Conservation (phyloP, 2,797 vertebrate species). For the Ispidina picta region DNA sequence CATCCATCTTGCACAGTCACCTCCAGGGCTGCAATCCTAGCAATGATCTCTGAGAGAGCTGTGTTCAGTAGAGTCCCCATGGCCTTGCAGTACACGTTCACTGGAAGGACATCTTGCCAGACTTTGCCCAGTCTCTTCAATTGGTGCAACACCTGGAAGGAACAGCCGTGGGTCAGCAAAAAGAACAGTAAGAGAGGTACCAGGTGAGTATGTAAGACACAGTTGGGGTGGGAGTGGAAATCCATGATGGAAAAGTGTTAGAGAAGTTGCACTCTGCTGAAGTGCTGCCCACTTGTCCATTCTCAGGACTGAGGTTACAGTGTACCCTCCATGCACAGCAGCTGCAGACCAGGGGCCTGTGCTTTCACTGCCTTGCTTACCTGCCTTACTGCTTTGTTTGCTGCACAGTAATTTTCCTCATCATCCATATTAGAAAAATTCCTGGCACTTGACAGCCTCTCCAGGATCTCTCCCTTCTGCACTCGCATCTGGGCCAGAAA, state of each 20-base stretch:
- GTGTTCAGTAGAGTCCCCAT: too few relatives aligned
- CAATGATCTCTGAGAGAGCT: too few relatives aligned
- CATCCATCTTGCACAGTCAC: too few relatives aligned
- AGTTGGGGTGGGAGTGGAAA: not conserved
- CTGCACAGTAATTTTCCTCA: constrained; percentile 88
- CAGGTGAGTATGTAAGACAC: not conserved
- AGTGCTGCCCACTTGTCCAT: not conserved
- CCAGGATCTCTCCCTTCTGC: constrained; percentile 92
- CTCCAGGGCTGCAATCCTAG: too few relatives aligned
- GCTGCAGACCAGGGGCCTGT: not conserved
- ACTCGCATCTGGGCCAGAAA: constrained; percentile 92
- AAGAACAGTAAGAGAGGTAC: not conserved
- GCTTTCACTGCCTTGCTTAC: constrained; percentile 63
- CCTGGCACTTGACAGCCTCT: constrained; percentile 92
- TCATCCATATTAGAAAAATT: constrained; percentile 94
- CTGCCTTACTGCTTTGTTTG: constrained; percentile 93
- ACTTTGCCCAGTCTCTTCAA: too few relatives aligned
- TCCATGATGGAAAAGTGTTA: accelerated
- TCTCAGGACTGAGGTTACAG: not conserved
- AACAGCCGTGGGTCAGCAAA: too few relatives aligned
- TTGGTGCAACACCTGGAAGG: too few relatives aligned
- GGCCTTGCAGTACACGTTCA: too few relatives aligned
- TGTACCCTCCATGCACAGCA: not conserved
- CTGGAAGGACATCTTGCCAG: too few relatives aligned
- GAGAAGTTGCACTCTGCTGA: not conserved